A percentile compares a stretch with the other conserved stretches of the same genome.
These are phyloP conservation scores for Belgica antarctica DNA, from an alignment of 2,888 invertebrate species.

Conservation along the genomic window DNA sequence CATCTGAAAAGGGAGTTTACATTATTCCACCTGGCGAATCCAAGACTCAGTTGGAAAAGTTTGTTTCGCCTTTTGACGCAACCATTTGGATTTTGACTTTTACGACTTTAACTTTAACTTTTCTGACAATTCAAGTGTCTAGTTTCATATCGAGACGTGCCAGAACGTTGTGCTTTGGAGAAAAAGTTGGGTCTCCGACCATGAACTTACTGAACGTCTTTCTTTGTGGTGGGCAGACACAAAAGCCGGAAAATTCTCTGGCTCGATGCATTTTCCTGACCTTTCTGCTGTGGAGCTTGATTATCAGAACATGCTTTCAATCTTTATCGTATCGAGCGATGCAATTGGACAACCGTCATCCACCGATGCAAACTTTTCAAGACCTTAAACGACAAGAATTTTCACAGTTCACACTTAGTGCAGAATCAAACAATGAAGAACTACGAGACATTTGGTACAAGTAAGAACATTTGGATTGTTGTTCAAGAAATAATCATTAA, in stretches of 20 bases:
- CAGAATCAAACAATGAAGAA: too few relatives aligned
- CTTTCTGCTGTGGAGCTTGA: neutral
- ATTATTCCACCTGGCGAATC: neutral
- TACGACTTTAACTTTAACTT: neutral
- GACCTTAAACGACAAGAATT: neutral
- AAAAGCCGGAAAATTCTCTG: neutral
- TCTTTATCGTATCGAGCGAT: neutral
- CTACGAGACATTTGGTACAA: too few relatives aligned
- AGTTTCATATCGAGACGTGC: neutral
- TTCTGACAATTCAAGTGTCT: neutral
- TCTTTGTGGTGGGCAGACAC: neutral
- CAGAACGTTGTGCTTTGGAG: constrained; percentile 13
- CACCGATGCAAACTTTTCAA: neutral
- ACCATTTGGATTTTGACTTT: neutral
- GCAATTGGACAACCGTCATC: neutral
- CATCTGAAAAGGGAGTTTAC: too few relatives aligned
- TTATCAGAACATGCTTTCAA: constrained; percentile 27
- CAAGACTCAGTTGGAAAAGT: neutral
- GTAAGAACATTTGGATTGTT: too few relatives aligned
- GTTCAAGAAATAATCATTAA: too few relatives aligned
- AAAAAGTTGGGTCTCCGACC: neutral
- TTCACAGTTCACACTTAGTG: neutral
- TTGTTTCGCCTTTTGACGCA: neutral
- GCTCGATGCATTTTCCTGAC: neutral
- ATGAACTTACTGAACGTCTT: constrained; percentile 2